Conservation (phyloP, 2,888 invertebrate genomes). For the Sarcophaga subvicina region DNA sequence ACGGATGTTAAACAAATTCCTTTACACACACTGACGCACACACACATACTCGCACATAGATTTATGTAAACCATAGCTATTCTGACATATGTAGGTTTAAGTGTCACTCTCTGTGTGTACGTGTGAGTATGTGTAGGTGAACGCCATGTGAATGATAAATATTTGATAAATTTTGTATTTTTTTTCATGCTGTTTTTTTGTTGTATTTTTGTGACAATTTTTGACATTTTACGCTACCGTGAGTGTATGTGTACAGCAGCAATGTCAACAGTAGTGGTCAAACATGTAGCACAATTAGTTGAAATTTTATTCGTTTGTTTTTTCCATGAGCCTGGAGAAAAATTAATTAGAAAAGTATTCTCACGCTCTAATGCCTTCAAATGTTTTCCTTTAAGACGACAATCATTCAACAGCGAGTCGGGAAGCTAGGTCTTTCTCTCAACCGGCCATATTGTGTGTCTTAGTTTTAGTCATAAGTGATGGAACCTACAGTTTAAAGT, state of each 20-base stretch:
- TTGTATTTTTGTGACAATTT: slow-evolving; percentile 52
- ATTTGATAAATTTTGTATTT: slow-evolving; percentile 46
- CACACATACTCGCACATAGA: background rate
- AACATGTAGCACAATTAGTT: background rate
- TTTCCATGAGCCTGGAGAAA: too few relatives aligned
- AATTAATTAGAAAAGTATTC: too few relatives aligned
- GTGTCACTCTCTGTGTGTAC: background rate
- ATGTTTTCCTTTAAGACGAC: too few relatives aligned
- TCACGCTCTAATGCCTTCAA: too few relatives aligned
- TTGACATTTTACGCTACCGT: slow-evolving; percentile 62
- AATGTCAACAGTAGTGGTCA: background rate
- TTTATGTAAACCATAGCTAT: background rate
- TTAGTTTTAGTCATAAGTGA: too few relatives aligned
- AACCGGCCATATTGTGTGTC: too few relatives aligned
- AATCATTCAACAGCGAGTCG: too few relatives aligned
- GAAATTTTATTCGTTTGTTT: too few relatives aligned
- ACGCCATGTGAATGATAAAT: slow-evolving; percentile 64
- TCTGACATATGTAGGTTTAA: background rate
- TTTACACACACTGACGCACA: background rate
- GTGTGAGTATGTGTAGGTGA: slow-evolving; percentile 8
- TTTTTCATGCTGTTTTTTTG: background rate
- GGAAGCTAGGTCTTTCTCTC: too few relatives aligned
- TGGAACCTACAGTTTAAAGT: too few relatives aligned
- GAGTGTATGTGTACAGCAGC: background rate
- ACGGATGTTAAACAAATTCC: background rate